Base-by-base conservation (phyloP, 2,888 invertebrate species). In the Caenorhabditis imperialis region DNA sequence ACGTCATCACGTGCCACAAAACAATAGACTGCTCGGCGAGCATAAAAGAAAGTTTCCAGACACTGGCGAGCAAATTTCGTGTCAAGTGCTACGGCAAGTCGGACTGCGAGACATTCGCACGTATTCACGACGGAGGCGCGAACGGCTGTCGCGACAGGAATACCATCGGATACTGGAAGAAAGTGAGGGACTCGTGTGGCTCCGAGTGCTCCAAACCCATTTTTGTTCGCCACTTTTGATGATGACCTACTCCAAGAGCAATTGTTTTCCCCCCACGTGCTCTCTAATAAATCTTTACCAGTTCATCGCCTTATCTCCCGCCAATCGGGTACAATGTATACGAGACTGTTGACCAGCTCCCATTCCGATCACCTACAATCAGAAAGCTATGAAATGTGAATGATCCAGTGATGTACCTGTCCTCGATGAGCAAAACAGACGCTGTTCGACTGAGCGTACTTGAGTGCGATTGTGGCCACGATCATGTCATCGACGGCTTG, bases 271-370 rank as follows among this genome's bases (percentile, higher is more conserved):
- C 10, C 37, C 25, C 27, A 20, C 23, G 7, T 2, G 62, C 53
- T 62, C 62, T 62, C 62, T 45, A 62, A 62, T 53, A 38, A 70
- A 69, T 27, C 12, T 25, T 23, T 48, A 92, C 97, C 98, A 99
- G 89, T 95, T 94, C 88, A 95, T 93, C 23, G 96, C 96, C 89
- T 99, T 99, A 88, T 95, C 94, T 47, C 96, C 97, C 67, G 98
- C 98, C 83, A 99, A 91, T 82, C 97, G 92, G 0, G 97, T 97
- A 90, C 98, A 99, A 90, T 99, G 98, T 87, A 99, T 97, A 79
- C 98, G 92, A 0, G 96, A 96, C 89, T 99, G 98, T 88, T 99
- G 98, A 0, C 98, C 98, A n/a, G 98, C 98, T 27, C 98, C 98
- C 84, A 96, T 96, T 18, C 98, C 98, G 85, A 79, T 79, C 20